Evolutionary conservation across 2,113 vertebrate genomes (phyloP), one percentile per base, ranked within the genome.

Genomic region (Halcyon malimbica): DNA sequence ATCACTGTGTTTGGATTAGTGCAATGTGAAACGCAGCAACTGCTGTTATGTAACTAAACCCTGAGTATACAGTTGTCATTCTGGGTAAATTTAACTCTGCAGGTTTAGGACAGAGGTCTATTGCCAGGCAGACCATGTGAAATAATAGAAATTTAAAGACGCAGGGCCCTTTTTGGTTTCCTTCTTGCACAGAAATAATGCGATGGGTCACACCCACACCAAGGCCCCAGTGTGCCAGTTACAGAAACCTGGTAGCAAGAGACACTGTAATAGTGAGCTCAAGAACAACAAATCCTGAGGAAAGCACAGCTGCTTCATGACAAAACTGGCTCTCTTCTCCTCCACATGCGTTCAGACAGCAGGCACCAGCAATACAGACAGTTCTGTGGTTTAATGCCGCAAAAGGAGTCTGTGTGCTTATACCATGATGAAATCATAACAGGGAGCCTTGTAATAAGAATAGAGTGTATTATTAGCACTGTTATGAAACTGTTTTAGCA

Each of bases 11-110:
- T 97, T 97, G 97, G 97, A 97, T 98, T 95, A 97, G 97, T 93
- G 87, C 74, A 68, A 97, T 56, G 95, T 97, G 94, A 97, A 97
- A 97, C 91, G 92, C 97, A 96, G 97, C 98, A 96, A 97, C 95
- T 94, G 97, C 97, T 97, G 96, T 98, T 98, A 98, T 95, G 97
- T 98, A 98, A 98, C 97, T 96, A 97, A 98, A 97, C 96, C 97
- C 97, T 97, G 97, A 96, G 96, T 97, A 97, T 98, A 98, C 97
- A 97, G 98, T 98, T 98, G 98, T 98, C 97, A 97, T 97, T 97
- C 97, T 96, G 97, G 98, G 98, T 98, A 98, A 98, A 98, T 98
- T 98, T 98, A 98, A 98, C 97, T 98, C 97, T 74, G 97, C 97
- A 98, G 97, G 98, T 98, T 98, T 98, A 98, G 98, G 96, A 97